Percentiles rank a stretch among this genome's conserved stretches.
Conservation (phyloP, 2,113 vertebrate species). For the Chinchilla lanigera region DNA sequence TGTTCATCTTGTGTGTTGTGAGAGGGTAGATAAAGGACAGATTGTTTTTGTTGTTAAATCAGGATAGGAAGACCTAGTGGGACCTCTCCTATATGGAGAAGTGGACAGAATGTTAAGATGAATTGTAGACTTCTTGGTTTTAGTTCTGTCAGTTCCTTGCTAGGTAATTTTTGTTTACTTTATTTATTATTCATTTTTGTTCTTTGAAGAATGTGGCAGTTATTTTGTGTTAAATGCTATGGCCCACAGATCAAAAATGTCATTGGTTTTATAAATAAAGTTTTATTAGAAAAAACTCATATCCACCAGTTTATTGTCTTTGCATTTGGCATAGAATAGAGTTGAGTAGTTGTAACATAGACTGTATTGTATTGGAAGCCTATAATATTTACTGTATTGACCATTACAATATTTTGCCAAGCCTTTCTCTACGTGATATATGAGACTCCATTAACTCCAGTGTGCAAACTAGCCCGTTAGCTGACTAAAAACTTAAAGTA, state of each 20-base stretch:
- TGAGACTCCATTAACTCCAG: background rate
- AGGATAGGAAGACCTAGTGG: background rate
- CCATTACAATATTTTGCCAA: background rate
- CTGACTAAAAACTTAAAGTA: background rate
- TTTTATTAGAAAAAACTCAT: background rate
- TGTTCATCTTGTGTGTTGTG: background rate
- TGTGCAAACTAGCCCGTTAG: background rate
- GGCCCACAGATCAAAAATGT: background rate
- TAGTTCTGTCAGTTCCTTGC: background rate
- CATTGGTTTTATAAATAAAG: background rate
- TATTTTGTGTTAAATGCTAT: background rate
- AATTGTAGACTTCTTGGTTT: conserved; percentile 39
- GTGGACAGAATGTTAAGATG: background rate
- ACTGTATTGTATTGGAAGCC: background rate
- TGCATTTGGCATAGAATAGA: background rate
- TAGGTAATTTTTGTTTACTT: background rate
- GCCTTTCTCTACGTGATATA: background rate
- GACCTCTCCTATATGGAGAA: background rate
- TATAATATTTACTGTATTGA: background rate
- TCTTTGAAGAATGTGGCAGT: background rate
- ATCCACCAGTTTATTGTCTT: background rate
- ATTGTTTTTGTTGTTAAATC: background rate
- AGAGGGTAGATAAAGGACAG: background rate
- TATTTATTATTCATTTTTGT: background rate
- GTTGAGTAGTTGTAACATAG: background rate